These are phyloP conservation scores for Octopus sinensis DNA, from an alignment of 1,140 invertebrate genomes.

Conservation along the genomic window DNA sequence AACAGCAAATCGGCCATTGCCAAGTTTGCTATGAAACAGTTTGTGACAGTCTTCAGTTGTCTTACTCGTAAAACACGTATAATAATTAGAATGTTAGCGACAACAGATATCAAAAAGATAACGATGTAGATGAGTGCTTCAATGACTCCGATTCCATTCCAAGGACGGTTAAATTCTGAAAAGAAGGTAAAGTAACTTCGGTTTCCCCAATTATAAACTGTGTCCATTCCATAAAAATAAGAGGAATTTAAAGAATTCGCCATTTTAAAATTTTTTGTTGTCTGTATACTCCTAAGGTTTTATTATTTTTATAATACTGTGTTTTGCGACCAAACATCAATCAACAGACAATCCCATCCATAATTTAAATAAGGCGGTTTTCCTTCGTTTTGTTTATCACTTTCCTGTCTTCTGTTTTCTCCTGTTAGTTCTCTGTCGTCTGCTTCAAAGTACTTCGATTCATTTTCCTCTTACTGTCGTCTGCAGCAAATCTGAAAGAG, in stretches of 20 bases:
- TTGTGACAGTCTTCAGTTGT: slow-evolving; percentile 36
- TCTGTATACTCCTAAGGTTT: no score
- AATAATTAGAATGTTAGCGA: slow-evolving; percentile 38
- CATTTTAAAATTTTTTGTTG: no score
- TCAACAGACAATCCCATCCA: no score
- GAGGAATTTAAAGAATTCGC: slow-evolving; percentile 27
- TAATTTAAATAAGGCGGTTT: no score
- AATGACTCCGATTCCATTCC: slow-evolving; percentile 27
- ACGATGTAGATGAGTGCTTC: slow-evolving; percentile 34
- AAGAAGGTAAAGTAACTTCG: slow-evolving; percentile 43
- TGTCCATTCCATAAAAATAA: slow-evolving; percentile 34
- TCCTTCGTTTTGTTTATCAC: no score
- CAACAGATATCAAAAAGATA: slow-evolving; percentile 48
- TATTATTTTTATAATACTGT: no score
- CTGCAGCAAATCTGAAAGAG: no score
- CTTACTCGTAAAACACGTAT: slow-evolving; percentile 30
- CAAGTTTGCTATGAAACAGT: slow-evolving; percentile 44
- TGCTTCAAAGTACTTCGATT: no score
- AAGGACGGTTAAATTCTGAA: slow-evolving; percentile 42
- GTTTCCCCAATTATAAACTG: slow-evolving; percentile 36
- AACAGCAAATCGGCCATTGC: slow-evolving; percentile 43
- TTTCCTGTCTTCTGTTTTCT: no score
- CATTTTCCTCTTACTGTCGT: no score
- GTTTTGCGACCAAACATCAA: no score
- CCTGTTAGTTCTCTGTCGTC: no score